Evolutionary conservation across 2,888 invertebrate species (phyloP).

Genomic region (Griposia aprilina): DNA sequence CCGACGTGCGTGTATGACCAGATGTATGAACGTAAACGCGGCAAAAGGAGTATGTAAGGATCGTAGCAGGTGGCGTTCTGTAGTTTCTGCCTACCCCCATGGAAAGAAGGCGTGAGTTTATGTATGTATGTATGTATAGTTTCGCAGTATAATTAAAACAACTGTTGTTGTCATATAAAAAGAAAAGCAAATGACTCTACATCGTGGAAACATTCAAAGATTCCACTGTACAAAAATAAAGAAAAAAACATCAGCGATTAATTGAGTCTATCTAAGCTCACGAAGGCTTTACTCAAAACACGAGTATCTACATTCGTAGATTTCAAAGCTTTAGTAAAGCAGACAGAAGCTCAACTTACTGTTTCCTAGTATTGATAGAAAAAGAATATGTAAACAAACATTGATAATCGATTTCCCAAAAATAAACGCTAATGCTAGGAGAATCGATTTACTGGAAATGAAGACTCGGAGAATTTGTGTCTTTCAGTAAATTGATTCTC

Average conservation of each 20-base stretch:
- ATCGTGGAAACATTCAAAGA: not conserved
- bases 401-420: not conserved
- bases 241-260: no score
- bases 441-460: not conserved
- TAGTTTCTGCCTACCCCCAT: no score
- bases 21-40: no score
- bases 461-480: conserved; percentile 8
- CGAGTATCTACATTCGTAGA: not conserved
- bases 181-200: not conserved
- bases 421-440: not conserved
- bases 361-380: not conserved
- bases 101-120: no score
- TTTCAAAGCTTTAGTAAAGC: not conserved
- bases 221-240: not conserved
- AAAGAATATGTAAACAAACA: conserved; percentile 17
- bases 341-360: not conserved
- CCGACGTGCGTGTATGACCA: no score
- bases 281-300: no score
- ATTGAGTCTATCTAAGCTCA: no score
- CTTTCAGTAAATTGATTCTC: not conserved
- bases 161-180: not conserved
- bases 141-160: not conserved
- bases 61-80: no score
- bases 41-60: no score
- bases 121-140: no score